Evolutionary conservation across 1,140 invertebrate genomes (phyloP), one percentile per base, ranked within the genome.

Genomic region (Antheraea mylitta): DNA sequence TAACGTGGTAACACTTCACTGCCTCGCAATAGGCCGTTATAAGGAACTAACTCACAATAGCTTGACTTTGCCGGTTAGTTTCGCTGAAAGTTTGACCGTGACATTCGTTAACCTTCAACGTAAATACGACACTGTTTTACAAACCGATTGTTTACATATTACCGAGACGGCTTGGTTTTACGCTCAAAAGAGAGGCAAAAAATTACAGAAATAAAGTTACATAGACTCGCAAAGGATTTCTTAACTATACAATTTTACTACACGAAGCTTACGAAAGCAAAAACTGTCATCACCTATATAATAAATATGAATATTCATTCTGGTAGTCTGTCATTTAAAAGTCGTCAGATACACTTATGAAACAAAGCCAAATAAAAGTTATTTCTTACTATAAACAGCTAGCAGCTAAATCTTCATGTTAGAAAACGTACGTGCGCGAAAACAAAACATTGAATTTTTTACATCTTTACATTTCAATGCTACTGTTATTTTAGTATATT

Each of bases 11-110:
- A 79, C 64, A 76, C 70, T 68, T 76, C 77, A 71, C 67, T 69
- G 77, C 72, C 71, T 71, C 64, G 75, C 73, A 79, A 77, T 75
- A 66, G 76, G 70, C 64, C 74, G 75, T 73, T 84, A 80, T 77
- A 77, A 81, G 73, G 79, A 83, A 86, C 61, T 60, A 18, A 36
- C 36, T 65, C 66, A 81, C 78, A 83, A 78, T 84, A 68, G 73
- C 64, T 69, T 69, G 70, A 76, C 71, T 77, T 74, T 76, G 72
- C 71, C 77, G 66, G 58, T 71, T 70, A 69, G 67, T 67, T 76
- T 80, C 79, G 67, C 78, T 78, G 77, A 81, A 81, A 80, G 70
- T 70, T 67, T 48, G 64, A 72, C 69, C 70, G 63, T 73, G 64
- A 67, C 66, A 64, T 67, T 60, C 30, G 45, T 11, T 53, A 16